Evolutionary conservation across 2,888 invertebrate genomes (phyloP).

Genomic region (Meteorus colon): DNA sequence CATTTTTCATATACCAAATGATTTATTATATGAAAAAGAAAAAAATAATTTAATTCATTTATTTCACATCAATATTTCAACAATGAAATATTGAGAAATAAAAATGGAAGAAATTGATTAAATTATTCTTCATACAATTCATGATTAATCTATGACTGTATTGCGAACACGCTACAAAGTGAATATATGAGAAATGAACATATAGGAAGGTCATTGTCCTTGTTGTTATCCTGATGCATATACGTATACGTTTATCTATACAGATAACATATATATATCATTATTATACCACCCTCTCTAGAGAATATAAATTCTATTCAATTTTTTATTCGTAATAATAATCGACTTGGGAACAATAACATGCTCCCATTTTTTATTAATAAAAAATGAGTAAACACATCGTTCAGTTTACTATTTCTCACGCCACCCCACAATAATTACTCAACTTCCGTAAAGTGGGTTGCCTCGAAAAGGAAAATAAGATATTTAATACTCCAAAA

Average conservation of each 20-base stretch:
- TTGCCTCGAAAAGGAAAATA: neutral
- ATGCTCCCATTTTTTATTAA: neutral
- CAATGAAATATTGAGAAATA: neutral
- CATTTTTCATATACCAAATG: too few relatives aligned
- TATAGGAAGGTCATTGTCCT: slow-evolving; percentile 7
- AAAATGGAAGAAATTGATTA: neutral
- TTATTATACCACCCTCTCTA: neutral
- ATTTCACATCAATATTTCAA: neutral
- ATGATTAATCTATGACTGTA: neutral
- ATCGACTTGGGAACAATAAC: neutral
- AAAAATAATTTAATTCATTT: too few relatives aligned
- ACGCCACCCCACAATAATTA: neutral
- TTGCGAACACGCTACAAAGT: neutral
- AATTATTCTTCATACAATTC: neutral
- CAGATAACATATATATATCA: neutral
- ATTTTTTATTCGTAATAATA: neutral
- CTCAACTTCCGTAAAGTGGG: neutral
- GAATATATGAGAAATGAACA: slow-evolving; percentile 5
- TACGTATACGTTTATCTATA: neutral
- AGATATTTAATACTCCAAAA: too few relatives aligned
- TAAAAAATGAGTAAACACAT: neutral
- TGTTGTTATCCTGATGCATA: neutral
- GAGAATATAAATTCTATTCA: slow-evolving; percentile 7
- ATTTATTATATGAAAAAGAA: too few relatives aligned
- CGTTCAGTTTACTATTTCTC: neutral